These are phyloP conservation scores for Microtus oregoni DNA, from an alignment of 2,113 vertebrate species.

Conservation along the genomic window DNA sequence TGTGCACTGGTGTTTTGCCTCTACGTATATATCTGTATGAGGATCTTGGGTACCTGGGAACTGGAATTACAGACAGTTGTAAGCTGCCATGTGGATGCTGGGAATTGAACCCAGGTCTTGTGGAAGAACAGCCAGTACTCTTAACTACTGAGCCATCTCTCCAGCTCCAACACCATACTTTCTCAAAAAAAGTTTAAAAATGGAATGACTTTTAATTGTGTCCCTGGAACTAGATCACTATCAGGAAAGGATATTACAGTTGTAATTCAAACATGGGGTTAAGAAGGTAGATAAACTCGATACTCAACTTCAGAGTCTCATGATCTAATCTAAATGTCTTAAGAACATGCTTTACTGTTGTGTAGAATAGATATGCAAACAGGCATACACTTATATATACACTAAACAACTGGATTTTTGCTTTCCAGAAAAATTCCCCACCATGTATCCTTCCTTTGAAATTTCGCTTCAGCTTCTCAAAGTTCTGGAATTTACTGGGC, in stretches of 20 bases:
- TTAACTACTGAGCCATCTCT: too few relatives aligned
- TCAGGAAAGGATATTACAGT: conserved; percentile 36
- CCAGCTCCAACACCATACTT: neutral
- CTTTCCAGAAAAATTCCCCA: neutral
- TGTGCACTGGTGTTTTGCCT: too few relatives aligned
- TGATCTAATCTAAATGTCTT: conserved; percentile 10
- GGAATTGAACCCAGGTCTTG: too few relatives aligned
- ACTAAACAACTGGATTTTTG: neutral
- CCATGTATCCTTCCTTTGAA: conserved; percentile 18
- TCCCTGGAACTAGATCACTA: neutral
- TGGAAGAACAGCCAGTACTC: too few relatives aligned
- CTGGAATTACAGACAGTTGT: too few relatives aligned
- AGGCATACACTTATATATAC: neutral
- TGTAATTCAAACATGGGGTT: neutral
- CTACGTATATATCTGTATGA: too few relatives aligned
- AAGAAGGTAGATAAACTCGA: neutral
- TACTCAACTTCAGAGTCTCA: conserved; percentile 16
- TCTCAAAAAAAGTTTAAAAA: neutral
- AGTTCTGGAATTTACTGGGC: conserved; percentile 1
- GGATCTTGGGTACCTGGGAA: too few relatives aligned
- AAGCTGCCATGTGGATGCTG: too few relatives aligned
- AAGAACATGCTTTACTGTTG: neutral
- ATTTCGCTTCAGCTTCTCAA: conserved; percentile 35
- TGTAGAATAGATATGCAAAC: neutral
- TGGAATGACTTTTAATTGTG: neutral